phyloP scores from a whole-genome alignment of 2,797 vertebrate genomes.

The Pelobates cultripes region DNA sequence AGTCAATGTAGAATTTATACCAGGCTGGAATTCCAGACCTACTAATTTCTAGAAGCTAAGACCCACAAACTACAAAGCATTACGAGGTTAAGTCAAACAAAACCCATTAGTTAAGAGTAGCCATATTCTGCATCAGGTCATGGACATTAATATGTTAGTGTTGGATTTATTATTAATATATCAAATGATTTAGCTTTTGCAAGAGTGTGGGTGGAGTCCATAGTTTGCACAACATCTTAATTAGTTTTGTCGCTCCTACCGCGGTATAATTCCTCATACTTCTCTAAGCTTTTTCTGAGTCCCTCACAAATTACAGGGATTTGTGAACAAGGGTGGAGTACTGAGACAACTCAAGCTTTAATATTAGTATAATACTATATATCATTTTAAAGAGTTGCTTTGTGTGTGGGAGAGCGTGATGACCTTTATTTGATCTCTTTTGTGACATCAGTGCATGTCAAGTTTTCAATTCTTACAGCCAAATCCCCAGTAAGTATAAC shows the following conservation, averaged over 20 bases:
- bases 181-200: neutral
- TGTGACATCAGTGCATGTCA: neutral
- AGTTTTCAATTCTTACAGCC: neutral
- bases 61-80: too few relatives aligned
- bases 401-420: conserved; percentile 6
- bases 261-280: conserved; percentile 30
- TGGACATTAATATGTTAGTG: too few relatives aligned
- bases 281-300: conserved; percentile 32
- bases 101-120: neutral
- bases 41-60: too few relatives aligned
- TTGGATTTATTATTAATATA: neutral
- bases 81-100: too few relatives aligned
- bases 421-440: conserved; percentile 18
- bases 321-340: conserved; percentile 49
- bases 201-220: conserved; percentile 8
- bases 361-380: conserved; percentile 44
- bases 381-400: conserved; percentile 38
- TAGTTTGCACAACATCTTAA: conserved; percentile 40
- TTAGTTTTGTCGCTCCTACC: conserved; percentile 27
- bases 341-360: conserved; percentile 31
- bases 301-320: conserved; percentile 31
- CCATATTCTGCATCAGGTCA: too few relatives aligned
- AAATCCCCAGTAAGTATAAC: neutral
- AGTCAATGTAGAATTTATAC: too few relatives aligned
- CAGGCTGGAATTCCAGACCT: too few relatives aligned